Evolutionary conservation across 2,113 vertebrate species (phyloP).

Genomic region (Poeciliopsis prolifica): DNA sequence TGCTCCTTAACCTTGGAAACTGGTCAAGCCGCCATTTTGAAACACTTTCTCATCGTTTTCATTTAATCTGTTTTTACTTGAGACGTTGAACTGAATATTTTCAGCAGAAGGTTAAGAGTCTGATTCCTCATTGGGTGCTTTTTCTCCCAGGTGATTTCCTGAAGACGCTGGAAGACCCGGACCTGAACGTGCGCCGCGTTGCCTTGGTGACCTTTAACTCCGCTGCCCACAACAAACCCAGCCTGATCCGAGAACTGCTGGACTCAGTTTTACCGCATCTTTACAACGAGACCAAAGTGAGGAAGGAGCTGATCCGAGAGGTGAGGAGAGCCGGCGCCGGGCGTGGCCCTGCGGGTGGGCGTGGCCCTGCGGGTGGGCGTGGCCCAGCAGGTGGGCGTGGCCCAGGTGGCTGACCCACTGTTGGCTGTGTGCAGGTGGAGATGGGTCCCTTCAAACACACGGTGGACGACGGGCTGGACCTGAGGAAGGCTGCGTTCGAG

Average conservation of each 20-base stretch:
- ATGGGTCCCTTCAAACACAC: conserved; percentile 99
- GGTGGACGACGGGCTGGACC: conserved; percentile 94
- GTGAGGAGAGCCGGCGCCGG: conserved; percentile 61
- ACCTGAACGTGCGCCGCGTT: conserved; percentile 96
- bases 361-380: not conserved
- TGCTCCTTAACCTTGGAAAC: too few species aligned
- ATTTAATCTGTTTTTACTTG: too few species aligned
- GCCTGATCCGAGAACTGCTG: conserved; percentile 95
- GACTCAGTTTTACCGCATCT: conserved; percentile 96
- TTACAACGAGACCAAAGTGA: conserved; percentile 98
- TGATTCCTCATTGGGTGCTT: conserved; percentile 1
- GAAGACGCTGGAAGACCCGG: conserved; percentile 97
- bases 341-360: not conserved
- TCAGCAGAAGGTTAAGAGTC: not conserved
- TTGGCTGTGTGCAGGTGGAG: conserved; percentile 84
- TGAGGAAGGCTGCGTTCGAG: conserved; percentile 97
- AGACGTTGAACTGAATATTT: too few species aligned
- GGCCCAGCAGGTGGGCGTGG: not conserved
- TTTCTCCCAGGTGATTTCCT: conserved; percentile 90
- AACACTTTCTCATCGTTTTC: too few species aligned
- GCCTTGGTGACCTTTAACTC: conserved; percentile 98
- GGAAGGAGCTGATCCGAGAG: conserved; percentile 98
- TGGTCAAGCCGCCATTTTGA: too few species aligned
- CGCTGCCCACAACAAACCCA: conserved; percentile 97
- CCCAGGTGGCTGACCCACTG: not conserved